phyloP scores from a whole-genome alignment of 2,113 vertebrate genomes.

The Oryzias woworae region DNA sequence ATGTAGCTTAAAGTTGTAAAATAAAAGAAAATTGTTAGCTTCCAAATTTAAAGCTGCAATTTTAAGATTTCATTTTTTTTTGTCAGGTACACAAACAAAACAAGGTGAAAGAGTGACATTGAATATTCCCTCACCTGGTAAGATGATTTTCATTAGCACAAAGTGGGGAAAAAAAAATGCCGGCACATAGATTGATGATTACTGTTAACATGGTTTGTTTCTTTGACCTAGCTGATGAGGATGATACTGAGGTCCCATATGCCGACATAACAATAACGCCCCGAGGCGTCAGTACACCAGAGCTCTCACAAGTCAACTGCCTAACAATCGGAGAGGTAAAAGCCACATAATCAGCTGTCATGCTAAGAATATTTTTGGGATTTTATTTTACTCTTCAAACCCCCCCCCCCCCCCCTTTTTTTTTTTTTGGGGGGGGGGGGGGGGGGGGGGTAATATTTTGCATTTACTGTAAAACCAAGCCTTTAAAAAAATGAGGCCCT shows the following conservation, averaged over 20 bases:
- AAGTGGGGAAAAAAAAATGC: background rate
- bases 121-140: constrained; percentile 61
- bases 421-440: no score
- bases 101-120: constrained; percentile 62
- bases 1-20: constrained; percentile 10
- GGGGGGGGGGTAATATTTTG: no score
- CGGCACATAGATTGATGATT: background rate
- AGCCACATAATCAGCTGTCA: background rate
- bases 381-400: no score
- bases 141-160: background rate
- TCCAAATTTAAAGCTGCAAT: background rate
- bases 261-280: constrained; percentile 81
- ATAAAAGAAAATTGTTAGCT: background rate
- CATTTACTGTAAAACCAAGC: no score
- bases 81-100: constrained; percentile 27
- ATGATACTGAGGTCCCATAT: constrained; percentile 79
- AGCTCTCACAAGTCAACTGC: constrained; percentile 66
- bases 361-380: no score
- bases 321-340: constrained; percentile 61
- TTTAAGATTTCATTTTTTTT: constrained; percentile 1
- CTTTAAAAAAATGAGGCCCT: no score
- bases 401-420: no score
- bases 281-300: constrained; percentile 75
- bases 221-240: constrained; percentile 63
- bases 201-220: background rate